phyloP scores from a whole-genome alignment of 2,888 invertebrate species.

The Pinctada fucata region DNA sequence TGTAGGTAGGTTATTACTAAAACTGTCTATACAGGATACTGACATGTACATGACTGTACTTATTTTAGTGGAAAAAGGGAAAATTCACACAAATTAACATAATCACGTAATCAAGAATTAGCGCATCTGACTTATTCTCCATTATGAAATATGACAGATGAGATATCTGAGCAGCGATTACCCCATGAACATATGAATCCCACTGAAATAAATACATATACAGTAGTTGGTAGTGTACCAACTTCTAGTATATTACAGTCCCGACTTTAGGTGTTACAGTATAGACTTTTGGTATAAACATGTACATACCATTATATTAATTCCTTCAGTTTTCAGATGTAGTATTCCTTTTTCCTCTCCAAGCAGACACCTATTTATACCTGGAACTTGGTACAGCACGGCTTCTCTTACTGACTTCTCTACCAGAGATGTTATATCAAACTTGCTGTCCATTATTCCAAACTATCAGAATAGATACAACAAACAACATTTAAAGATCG shows the following conservation, averaged over 20 bases:
- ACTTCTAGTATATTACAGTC: background rate
- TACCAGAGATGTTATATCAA: conserved; percentile 78
- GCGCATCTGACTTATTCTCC: no score
- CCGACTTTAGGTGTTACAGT: background rate
- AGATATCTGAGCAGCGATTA: background rate
- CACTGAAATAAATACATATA: background rate
- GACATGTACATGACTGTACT: no score
- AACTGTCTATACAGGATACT: no score
- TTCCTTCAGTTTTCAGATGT: conserved; percentile 93
- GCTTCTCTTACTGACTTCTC: conserved; percentile 83
- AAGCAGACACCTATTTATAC: conserved; percentile 91
- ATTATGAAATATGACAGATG: background rate
- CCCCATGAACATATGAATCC: background rate
- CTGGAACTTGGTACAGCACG: conserved; percentile 87
- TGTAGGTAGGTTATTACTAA: no score
- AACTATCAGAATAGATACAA: conserved; percentile 76
- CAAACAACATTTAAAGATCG: background rate
- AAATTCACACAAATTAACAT: no score
- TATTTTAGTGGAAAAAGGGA: no score
- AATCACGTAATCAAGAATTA: no score
- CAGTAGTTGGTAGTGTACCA: no score
- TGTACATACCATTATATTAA: conserved; percentile 85
- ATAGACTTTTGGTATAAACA: no score
- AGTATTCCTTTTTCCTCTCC: conserved; percentile 79
- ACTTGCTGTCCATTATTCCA: conserved; percentile 81